Conservation (phyloP, 1,140 invertebrate species). For the Apis dorsata region DNA sequence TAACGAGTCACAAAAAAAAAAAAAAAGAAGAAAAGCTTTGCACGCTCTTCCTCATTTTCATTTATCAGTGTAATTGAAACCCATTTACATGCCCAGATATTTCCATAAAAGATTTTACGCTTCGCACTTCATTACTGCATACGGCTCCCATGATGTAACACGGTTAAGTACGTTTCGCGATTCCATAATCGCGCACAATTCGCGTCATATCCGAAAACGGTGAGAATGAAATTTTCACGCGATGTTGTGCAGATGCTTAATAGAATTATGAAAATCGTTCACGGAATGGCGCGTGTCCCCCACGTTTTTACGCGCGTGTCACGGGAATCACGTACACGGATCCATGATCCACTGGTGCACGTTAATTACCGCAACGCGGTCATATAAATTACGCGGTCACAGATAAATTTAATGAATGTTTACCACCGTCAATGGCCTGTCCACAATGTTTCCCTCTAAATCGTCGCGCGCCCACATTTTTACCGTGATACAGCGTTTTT, state of each 20-base stretch:
- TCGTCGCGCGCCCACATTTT: neutral
- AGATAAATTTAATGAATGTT: conserved; percentile 55
- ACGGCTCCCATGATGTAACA: too few species aligned
- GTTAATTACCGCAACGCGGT: conserved; percentile 43
- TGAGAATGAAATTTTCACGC: neutral
- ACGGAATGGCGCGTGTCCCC: neutral
- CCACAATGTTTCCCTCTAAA: conserved; percentile 38
- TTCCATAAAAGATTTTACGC: too few species aligned
- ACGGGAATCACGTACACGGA: neutral
- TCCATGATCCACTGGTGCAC: neutral
- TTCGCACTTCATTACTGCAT: too few species aligned
- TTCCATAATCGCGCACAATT: neutral
- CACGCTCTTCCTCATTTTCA: too few species aligned
- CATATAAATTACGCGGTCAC: conserved; percentile 47
- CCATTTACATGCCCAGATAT: too few species aligned
- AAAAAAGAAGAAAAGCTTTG: too few species aligned
- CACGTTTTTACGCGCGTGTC: neutral
- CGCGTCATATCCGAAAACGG: neutral
- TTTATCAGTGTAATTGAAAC: too few species aligned
- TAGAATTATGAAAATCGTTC: conserved; percentile 19
- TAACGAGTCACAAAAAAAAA: too few species aligned
- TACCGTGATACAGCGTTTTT: neutral
- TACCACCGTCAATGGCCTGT: conserved; percentile 23
- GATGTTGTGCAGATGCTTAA: neutral
- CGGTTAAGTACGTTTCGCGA: neutral